Base-by-base conservation (phyloP, 2,888 invertebrate species). In the Drosophila mayaguana region DNA sequence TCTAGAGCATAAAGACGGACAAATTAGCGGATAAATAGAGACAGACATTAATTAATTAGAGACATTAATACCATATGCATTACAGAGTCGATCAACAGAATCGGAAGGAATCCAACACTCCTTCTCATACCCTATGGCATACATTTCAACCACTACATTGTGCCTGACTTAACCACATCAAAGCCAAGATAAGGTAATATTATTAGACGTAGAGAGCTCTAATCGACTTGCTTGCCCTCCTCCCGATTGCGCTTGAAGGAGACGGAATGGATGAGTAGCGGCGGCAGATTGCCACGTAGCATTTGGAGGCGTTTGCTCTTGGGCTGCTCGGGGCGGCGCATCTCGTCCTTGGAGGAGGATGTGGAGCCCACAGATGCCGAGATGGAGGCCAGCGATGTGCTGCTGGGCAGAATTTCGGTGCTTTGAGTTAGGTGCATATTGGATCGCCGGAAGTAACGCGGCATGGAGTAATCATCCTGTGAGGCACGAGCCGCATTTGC, bases 381-480 rank as follows among this genome's bases (percentile, higher is more conserved):
- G 43, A 84, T 79, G 45, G 86, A 87, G 0, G 72, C 89, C 42
- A 85, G 66, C 0, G 88, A 85, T 9, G 65, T 76, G 38, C 91
- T 83, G 4, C 88, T 75, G 1, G 82, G 81, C 56, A 91, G 45
- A 16, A 91, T 80, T 63, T 93, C 92, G 2, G 74, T 87, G 56
- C 93, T 93, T 61, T 92, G 91, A 1, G 93, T 82, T 60, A 90
- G 18, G 18, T 92, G 80, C 70, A 92, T 84, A 34, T 90, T 92
- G 1, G 93, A 90, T 2, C 93, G 92, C 0, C 95, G 94, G 76
- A 94, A 95, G 79, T 95, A 95, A 66, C 95, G 92, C 0, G 95
- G 95, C 95, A 95, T 95, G 22, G 95, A 94, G 62, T 94, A 95
- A 74, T 95, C 95, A 18, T 87, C 79, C 71, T 94, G 93, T 32